These are phyloP conservation scores for Piprites chloris DNA, from an alignment of 2,113 vertebrate species.

Conservation along the genomic window DNA sequence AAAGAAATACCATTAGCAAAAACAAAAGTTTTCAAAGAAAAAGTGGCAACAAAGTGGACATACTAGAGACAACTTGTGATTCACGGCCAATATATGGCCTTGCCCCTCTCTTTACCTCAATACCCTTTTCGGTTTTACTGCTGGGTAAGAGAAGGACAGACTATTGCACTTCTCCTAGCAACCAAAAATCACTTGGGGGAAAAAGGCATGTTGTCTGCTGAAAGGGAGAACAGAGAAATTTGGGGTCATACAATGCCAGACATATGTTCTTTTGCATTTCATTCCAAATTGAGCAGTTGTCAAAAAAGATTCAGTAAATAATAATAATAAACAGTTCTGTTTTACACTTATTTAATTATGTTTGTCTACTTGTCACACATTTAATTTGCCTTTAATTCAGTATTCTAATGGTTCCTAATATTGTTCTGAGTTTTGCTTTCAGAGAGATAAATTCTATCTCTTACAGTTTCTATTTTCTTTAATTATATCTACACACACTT, in stretches of 20 bases:
- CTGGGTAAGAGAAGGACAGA: slow-evolving; percentile 59
- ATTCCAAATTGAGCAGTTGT: slow-evolving; percentile 62
- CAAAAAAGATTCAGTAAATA: slow-evolving; percentile 63
- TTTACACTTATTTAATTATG: slow-evolving; percentile 61
- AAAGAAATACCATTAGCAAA: slow-evolving; percentile 70
- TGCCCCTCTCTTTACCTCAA: slow-evolving; percentile 71
- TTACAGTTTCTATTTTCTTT: background rate
- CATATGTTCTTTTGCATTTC: slow-evolving; percentile 73
- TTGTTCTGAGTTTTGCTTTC: background rate
- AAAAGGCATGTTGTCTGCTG: slow-evolving; percentile 69
- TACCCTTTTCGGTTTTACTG: slow-evolving; percentile 80
- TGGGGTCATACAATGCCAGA: slow-evolving; percentile 70
- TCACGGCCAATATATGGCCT: slow-evolving; percentile 76
- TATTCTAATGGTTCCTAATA: background rate
- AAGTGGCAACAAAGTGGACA: slow-evolving; percentile 68
- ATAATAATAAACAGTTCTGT: slow-evolving; percentile 54
- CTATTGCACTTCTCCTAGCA: slow-evolving; percentile 78
- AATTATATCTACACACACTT: background rate
- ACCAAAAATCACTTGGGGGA: slow-evolving; percentile 56
- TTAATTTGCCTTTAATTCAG: slow-evolving; percentile 26
- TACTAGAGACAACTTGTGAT: slow-evolving; percentile 80
- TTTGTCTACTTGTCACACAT: slow-evolving; percentile 11
- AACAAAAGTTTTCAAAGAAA: slow-evolving; percentile 76
- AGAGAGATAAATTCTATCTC: background rate
- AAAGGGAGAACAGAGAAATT: slow-evolving; percentile 67